These are phyloP conservation scores for Actinostola sp. DNA, from an alignment of 92 coral and sea anemone genomes.

Conservation along the genomic window DNA sequence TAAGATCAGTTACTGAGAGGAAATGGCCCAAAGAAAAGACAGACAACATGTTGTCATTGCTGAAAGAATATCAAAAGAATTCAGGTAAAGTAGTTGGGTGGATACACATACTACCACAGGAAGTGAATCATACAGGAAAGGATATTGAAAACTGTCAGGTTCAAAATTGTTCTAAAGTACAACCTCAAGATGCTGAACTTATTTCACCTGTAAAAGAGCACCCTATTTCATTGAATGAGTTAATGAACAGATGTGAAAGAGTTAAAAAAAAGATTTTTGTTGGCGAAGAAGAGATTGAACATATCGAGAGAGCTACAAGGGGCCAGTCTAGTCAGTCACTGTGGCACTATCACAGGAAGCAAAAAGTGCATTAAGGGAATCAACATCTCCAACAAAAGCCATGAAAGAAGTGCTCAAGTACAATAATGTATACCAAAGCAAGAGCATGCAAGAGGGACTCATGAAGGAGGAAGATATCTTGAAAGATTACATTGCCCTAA, in stretches of 20 bases:
- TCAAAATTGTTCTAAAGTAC: too few species aligned
- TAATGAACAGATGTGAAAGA: conserved; percentile 45
- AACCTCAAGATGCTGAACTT: conserved; percentile 13
- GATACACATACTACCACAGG: conserved; percentile 43
- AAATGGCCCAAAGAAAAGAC: conserved; percentile 40
- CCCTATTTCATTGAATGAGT: conserved; percentile 37
- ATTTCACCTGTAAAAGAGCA: conserved; percentile 55
- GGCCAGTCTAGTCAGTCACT: conserved; percentile 37
- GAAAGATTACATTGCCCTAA: conserved; percentile 18
- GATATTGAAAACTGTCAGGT: too few species aligned
- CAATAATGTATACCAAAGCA: conserved; percentile 41
- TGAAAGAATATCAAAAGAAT: conserved; percentile 38
- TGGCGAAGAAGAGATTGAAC: conserved; percentile 30
- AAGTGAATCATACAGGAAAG: too few species aligned
- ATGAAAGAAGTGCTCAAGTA: conserved; percentile 28
- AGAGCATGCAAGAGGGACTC: conserved; percentile 50
- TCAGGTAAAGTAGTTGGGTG: conserved; percentile 43
- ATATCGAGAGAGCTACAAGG: conserved; percentile 48
- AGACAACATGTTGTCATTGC: conserved; percentile 8
- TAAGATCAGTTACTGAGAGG: conserved; percentile 5
- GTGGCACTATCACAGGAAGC: conserved; percentile 43
- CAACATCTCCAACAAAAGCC: too few species aligned
- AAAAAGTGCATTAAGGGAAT: conserved; percentile 49
- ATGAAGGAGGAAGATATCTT: conserved; percentile 30
- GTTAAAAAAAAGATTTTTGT: conserved; percentile 31